phyloP scores from a whole-genome alignment of 2,113 vertebrate genomes.

The Baryphthengus martii region DNA sequence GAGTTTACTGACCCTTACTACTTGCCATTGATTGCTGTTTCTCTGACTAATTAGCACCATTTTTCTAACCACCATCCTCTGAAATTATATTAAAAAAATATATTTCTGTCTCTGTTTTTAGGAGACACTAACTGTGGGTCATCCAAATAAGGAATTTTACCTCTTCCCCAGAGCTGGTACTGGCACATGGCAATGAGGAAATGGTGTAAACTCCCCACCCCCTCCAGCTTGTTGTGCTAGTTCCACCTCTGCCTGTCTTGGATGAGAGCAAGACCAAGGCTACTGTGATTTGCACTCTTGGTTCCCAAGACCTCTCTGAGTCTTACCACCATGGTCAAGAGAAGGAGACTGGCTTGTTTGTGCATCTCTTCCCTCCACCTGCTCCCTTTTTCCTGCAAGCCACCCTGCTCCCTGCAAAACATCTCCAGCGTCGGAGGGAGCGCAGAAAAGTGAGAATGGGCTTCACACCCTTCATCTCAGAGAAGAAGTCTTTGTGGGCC shows the following conservation, averaged over 20 bases:
- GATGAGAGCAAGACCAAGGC: not conserved
- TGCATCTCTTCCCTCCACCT: not conserved
- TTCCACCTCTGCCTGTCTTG: not conserved
- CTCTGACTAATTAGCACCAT: not conserved
- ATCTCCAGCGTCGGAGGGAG: no score
- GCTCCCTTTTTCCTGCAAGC: not conserved
- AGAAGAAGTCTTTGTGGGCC: not conserved
- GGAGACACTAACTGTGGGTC: fast-evolving
- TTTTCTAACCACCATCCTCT: not conserved
- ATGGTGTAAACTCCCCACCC: not conserved
- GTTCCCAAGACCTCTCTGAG: not conserved
- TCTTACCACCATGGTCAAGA: not conserved
- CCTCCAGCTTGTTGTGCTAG: not conserved
- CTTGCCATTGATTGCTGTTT: not conserved
- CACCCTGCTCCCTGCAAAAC: not conserved
- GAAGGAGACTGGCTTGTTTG: not conserved
- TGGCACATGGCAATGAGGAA: not conserved
- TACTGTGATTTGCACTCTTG: not conserved
- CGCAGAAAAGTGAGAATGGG: not conserved
- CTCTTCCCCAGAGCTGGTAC: not conserved
- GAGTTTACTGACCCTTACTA: not conserved
- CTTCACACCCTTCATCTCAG: not conserved
- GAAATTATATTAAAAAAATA: not conserved
- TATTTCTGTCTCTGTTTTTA: not conserved
- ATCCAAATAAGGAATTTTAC: not conserved